Percentiles rank a stretch among this genome's conserved stretches.
phyloP scores from a whole-genome alignment of 2,113 vertebrate genomes.

The Hiodon tergisus region DNA sequence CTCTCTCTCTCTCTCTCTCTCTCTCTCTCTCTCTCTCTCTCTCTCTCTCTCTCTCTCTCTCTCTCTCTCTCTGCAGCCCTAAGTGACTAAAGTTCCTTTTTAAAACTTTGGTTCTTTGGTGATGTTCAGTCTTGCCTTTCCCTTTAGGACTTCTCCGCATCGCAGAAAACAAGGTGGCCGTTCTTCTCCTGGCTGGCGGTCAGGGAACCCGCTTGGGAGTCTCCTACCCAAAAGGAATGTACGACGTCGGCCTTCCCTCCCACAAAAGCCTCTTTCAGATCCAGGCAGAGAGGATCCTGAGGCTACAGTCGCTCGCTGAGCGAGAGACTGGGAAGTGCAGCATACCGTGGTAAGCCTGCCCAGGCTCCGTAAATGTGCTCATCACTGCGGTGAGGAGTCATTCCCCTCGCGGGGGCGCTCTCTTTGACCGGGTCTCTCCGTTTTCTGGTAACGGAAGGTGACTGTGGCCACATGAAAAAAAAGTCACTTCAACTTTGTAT shows the following conservation, averaged over 20 bases:
- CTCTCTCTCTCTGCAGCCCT: too few species aligned
- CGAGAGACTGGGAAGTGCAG: slow-evolving; percentile 50
- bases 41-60: too few species aligned
- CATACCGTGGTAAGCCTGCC: slow-evolving; percentile 65
- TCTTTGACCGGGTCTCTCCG: not conserved
- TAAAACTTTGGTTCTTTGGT: too few species aligned
- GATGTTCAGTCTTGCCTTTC: too few species aligned
- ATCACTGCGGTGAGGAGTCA: not conserved
- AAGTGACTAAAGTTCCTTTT: too few species aligned
- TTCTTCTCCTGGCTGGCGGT: slow-evolving; percentile 68
- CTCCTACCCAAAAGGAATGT: slow-evolving; percentile 74
- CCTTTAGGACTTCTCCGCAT: slow-evolving; percentile 56
- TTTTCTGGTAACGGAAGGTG: not conserved
- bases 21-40: too few species aligned
- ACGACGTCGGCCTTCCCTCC: slow-evolving; percentile 68
- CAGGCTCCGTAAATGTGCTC: not conserved
- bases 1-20: too few species aligned
- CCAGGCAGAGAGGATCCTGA: slow-evolving; percentile 72
- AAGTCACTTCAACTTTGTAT: too few species aligned
- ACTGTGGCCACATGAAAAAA: too few species aligned
- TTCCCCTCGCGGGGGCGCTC: not conserved
- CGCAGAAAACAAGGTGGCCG: slow-evolving; percentile 64
- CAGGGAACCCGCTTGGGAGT: slow-evolving; percentile 73
- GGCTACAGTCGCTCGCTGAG: slow-evolving; percentile 65
- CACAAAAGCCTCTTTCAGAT: slow-evolving; percentile 74